Conservation (phyloP, 2,113 vertebrate genomes). For the Prunella himalayana region DNA sequence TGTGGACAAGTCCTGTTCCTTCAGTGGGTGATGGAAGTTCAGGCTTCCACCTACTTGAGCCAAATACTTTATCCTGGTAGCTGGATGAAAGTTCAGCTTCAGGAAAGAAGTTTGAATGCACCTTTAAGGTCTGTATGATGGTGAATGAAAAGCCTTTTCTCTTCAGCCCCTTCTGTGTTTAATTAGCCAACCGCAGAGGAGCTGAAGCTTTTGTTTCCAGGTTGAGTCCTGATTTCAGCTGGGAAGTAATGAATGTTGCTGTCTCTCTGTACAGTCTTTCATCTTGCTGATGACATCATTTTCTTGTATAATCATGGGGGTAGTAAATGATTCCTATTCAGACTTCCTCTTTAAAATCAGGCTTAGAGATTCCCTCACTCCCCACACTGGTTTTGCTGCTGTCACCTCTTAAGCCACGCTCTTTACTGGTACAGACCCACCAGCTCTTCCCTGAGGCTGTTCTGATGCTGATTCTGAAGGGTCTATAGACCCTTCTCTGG, state of each 20-base stretch:
- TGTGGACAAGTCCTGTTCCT: background rate
- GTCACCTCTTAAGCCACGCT: background rate
- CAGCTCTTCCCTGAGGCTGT: background rate
- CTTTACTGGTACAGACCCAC: background rate
- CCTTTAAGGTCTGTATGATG: background rate
- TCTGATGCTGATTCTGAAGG: background rate
- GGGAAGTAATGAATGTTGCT: background rate
- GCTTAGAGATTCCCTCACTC: background rate
- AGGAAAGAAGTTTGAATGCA: background rate
- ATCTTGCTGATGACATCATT: background rate
- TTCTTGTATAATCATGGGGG: background rate
- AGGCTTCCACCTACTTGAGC: background rate
- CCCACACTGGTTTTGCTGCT: background rate
- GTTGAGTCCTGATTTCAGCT: background rate
- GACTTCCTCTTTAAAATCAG: background rate
- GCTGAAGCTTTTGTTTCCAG: conserved; percentile 28
- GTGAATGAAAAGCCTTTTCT: conserved; percentile 4
- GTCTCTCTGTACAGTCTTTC: background rate
- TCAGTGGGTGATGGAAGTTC: background rate
- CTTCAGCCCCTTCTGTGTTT: background rate
- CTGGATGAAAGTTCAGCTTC: background rate
- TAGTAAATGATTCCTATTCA: background rate
- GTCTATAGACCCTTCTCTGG: background rate
- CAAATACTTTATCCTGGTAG: background rate
- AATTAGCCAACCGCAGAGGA: background rate